Evolutionary conservation across 2,888 invertebrate species (phyloP).

Genomic region (Abrostola triplasia): DNA sequence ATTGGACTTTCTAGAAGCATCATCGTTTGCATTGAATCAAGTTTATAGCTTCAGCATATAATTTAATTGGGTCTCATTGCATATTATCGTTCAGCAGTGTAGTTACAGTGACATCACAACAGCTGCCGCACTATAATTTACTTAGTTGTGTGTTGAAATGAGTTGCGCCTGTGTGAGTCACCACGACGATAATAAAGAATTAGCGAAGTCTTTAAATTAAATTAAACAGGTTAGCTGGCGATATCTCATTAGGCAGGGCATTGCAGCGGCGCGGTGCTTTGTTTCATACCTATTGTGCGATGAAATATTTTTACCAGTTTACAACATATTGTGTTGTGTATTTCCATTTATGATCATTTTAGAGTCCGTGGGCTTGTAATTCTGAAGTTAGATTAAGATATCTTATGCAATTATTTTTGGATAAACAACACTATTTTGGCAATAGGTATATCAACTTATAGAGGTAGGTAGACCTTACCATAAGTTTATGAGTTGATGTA

Average conservation of each 20-base stretch:
- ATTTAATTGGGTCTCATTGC: constrained; percentile 4
- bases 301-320: too few species aligned
- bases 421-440: too few species aligned
- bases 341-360: too few species aligned
- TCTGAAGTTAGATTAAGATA: too few species aligned
- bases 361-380: too few species aligned
- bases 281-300: background rate
- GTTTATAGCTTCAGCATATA: background rate
- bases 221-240: constrained; percentile 20
- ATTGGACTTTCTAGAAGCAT: background rate
- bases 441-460: too few species aligned
- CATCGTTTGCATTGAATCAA: constrained; percentile 5
- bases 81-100: constrained; percentile 4
- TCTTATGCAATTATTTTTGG: too few species aligned
- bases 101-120: constrained; percentile 23
- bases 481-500: background rate
- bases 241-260: constrained; percentile 27
- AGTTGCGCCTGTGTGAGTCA: constrained; percentile 10
- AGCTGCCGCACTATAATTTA: constrained; percentile 3
- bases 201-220: constrained; percentile 29
- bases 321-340: too few species aligned
- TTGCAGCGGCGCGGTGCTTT: background rate
- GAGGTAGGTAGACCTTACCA: too few species aligned
- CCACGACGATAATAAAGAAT: constrained; percentile 9
- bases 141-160: constrained; percentile 17